phyloP scores from a whole-genome alignment of 2,113 vertebrate genomes.

The Brachypteracias leptosomus region DNA sequence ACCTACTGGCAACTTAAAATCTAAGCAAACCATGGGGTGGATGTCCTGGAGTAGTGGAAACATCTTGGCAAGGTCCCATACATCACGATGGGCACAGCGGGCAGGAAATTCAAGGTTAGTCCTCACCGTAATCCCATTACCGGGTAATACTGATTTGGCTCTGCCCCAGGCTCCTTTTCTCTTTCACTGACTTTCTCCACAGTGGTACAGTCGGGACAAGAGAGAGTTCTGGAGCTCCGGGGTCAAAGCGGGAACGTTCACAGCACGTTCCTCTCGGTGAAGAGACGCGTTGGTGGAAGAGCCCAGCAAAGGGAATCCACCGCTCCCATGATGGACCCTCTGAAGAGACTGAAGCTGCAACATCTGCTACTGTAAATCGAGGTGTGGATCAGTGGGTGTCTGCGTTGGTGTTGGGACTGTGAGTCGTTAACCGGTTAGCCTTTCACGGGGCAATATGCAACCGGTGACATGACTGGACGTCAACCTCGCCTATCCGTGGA shows the following conservation, averaged over 20 bases:
- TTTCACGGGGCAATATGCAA: rapidly evolving
- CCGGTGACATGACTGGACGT: rapidly evolving
- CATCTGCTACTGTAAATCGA: rapidly evolving
- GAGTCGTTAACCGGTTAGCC: rapidly evolving
- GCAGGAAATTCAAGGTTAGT: not conserved
- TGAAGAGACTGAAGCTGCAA: rapidly evolving
- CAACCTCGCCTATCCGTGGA: too few relatives aligned
- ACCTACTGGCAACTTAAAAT: not conserved
- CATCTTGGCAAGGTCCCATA: not conserved
- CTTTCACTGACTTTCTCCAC: not conserved
- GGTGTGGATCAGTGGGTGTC: rapidly evolving
- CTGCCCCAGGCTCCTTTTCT: not conserved
- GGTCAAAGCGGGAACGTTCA: rapidly evolving
- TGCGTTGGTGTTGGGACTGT: rapidly evolving
- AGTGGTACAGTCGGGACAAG: rapidly evolving
- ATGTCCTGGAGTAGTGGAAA: not conserved
- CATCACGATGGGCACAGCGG: too few relatives aligned
- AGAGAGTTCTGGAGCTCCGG: not conserved
- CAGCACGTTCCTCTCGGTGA: rapidly evolving
- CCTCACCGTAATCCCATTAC: not conserved
- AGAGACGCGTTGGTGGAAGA: not conserved
- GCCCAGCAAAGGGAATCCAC: not conserved
- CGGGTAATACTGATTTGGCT: not conserved
- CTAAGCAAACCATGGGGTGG: rapidly evolving
- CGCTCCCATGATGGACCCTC: rapidly evolving